Conservation (phyloP, 1,140 invertebrate genomes). For the Drosophila takahashii region DNA sequence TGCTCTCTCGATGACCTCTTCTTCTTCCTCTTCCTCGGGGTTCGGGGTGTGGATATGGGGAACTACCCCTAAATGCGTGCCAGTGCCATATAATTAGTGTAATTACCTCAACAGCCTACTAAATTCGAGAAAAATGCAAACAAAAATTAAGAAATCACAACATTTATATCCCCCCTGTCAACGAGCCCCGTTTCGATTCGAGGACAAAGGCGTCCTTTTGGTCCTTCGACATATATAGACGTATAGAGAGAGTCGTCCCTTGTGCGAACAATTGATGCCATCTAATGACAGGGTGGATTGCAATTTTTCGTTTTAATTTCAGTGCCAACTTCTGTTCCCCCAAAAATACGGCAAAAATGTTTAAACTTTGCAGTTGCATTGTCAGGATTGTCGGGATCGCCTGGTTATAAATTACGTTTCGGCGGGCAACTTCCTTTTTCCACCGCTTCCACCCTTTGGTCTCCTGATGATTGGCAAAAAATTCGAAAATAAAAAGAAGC, state of each 20-base stretch:
- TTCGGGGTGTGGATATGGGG: constrained; percentile 1
- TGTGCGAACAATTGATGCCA: constrained; percentile 65
- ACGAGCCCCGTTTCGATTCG: constrained; percentile 40
- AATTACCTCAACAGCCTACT: constrained; percentile 83
- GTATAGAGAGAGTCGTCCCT: not conserved
- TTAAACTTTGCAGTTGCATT: constrained; percentile 57
- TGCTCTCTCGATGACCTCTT: constrained; percentile 59
- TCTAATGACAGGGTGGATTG: constrained; percentile 81
- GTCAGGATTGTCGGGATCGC: constrained; percentile 29
- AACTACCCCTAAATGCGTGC: constrained; percentile 59
- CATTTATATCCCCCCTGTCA: constrained; percentile 82
- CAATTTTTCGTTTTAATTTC: constrained; percentile 69
- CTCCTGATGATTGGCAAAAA: constrained; percentile 38
- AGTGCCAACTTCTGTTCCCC: constrained; percentile 68
- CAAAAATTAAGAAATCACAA: constrained; percentile 84
- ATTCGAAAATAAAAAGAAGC: not conserved
- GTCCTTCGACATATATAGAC: not conserved
- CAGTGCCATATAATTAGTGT: constrained; percentile 77
- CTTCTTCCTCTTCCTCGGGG: not conserved
- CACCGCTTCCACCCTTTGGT: constrained; percentile 26
- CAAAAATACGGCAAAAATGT: not conserved
- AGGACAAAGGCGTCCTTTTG: constrained; percentile 26
- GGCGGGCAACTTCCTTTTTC: constrained; percentile 15
- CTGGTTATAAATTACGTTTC: constrained; percentile 74
- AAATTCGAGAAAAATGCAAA: constrained; percentile 84